Percentiles rank a stretch among this genome's conserved stretches.
Evolutionary conservation across 2,113 vertebrate genomes (phyloP).

Genomic region (Xyrauchen texanus): DNA sequence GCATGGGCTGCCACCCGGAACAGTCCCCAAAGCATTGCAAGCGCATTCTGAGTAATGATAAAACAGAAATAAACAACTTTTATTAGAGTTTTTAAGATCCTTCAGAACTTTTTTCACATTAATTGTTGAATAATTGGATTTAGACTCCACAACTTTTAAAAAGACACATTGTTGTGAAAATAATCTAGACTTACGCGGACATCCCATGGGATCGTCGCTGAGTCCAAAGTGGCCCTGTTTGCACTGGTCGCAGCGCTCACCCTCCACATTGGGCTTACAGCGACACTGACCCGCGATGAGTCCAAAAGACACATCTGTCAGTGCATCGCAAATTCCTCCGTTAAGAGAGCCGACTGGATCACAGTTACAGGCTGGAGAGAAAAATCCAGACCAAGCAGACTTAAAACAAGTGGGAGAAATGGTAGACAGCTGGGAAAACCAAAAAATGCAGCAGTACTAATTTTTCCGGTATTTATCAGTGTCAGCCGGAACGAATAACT

Average conservation of each 20-base stretch:
- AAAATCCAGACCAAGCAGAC: background rate
- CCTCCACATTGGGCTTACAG: slow-evolving; percentile 92
- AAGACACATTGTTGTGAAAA: background rate
- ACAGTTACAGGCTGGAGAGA: slow-evolving; percentile 84
- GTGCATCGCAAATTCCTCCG: slow-evolving; percentile 85
- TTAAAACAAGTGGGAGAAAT: slow-evolving; percentile 6
- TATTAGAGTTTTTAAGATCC: background rate
- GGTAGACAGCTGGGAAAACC: background rate
- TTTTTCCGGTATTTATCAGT: background rate
- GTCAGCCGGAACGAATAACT: background rate
- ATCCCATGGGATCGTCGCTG: slow-evolving; percentile 81
- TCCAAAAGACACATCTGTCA: slow-evolving; percentile 82
- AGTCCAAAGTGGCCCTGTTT: slow-evolving; percentile 86
- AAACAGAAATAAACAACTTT: background rate
- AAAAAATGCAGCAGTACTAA: background rate
- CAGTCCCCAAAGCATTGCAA: slow-evolving; percentile 86
- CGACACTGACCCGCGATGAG: slow-evolving; percentile 93
- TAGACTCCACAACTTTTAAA: no score
- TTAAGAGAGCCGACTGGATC: slow-evolving; percentile 88
- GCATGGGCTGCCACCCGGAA: slow-evolving; percentile 88
- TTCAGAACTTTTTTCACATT: background rate
- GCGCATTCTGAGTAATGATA: slow-evolving; percentile 77
- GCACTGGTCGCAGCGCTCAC: slow-evolving; percentile 91
- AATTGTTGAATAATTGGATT: no score
- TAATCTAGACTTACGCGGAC: slow-evolving; percentile 77